Evolutionary conservation across 2,888 invertebrate genomes (phyloP), one percentile per base, ranked within the genome.

Genomic region (Dorcus hopei): DNA sequence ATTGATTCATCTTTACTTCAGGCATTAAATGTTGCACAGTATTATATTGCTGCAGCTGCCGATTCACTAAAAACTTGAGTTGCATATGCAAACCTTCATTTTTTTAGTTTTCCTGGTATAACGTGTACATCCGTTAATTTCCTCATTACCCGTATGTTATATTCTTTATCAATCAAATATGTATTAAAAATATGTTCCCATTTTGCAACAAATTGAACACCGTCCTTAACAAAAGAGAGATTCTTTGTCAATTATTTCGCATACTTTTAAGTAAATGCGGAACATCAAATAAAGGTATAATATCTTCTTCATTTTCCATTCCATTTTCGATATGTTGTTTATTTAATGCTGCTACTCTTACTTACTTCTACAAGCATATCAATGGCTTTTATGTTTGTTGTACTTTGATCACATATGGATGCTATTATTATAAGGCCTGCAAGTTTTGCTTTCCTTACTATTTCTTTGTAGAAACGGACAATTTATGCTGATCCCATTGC

Each of bases 41-140:
- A 39, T 45, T 61, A 61, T 57, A 66, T 65, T 16, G 63, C 47
- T 5, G 64, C 42, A 7, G 62, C 61, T 9, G 65, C 66, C 16
- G 52, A 52, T 42, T 54, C 51, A 52, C 65, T 67, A 26, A 67
- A 67, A 2, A 66, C 65, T 50, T 67, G 68, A 9, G 56, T n/a
- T 57, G 14, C 57, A 58, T 8, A 38, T n/a, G 3, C 61, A 57
- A 3, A 68, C 62, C 40, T 65, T 66, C 61, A 66, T 61, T 66
- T 66, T 26, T 65, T 65, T 8, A 64, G 59, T 38, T 63, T 61
- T 6, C 52, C 52, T 39, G 47, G 48, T 19, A 63, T 9, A 6
- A 65, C 45, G 49, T 65, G 65, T 8, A 6, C 3, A 38, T 65
- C 62, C 11, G 61, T 64, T 8, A 66, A 39, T 42, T 62, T 62